Evolutionary conservation across 2,797 vertebrate species (phyloP), one percentile per base, ranked within the genome.

Genomic region (Protosalanx chinensis): DNA sequence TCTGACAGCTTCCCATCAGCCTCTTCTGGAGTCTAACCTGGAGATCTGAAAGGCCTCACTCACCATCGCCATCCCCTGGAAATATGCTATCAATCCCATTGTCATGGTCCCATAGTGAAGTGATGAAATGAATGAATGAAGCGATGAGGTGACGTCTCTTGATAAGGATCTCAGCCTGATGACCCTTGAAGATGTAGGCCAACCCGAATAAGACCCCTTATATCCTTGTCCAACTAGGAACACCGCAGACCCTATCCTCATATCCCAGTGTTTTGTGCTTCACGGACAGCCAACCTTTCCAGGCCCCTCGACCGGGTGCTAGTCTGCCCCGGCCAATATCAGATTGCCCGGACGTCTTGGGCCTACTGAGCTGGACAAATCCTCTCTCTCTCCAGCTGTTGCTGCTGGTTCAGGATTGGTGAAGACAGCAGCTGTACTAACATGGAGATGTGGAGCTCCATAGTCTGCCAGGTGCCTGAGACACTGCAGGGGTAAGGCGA

Each of bases 381-480:
- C 82, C 76, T 82, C 81, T 79, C 79, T 86, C 87, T 79, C 77
- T 88, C 84, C 90, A 90, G 90, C 91, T 91, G 88, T 88, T 87
- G 79, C 76, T 82, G 79, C 86, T 84, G 85, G 80, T 82, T 79
- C 75, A 71, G 81, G 77, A 61, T 79, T 30, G 67, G 77, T 84
- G 82, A 84, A 76, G 75, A 16, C 87, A 83, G 87, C 91, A 92
- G 91, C 92, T 92, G 90, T 76, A 91, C 84, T 85, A 92, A 92
- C 90, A 92, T 6, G 74, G 62, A 64, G 59, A 73, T 85, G 76
- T 67, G 13, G 73, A 77, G 74, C 46, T 70, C 69, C 82, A 59
- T 85, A 82, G 80, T 85, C 80, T 75, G 72, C 71, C 74, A 64
- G 71, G 65, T 82, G 76, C 77, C 51, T 67, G 62, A 68, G 75